Evolutionary conservation across 2,113 vertebrate species (phyloP).

Genomic region (Antidorcas marsupialis): DNA sequence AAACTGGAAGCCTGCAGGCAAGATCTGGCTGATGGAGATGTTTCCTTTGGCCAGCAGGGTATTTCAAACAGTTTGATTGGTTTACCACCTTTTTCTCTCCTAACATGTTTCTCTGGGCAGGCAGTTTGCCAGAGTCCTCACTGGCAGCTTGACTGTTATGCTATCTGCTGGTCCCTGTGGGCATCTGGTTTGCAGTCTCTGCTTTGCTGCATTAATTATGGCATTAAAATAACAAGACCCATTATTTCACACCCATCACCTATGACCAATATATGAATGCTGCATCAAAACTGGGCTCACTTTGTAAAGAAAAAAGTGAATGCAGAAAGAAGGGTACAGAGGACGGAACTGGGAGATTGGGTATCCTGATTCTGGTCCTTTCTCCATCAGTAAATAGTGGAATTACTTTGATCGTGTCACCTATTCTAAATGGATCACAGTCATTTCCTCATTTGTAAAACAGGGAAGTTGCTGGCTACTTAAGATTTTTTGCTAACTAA

Average conservation of each 20-base stretch:
- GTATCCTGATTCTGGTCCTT: not conserved
- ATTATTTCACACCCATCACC: not conserved
- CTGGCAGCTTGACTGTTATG: not conserved
- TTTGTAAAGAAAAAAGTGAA: not conserved
- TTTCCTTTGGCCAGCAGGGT: not conserved
- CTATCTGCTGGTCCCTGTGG: not conserved
- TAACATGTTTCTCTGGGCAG: not conserved
- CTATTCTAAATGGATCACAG: not conserved
- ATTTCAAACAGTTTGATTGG: not conserved
- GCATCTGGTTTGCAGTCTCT: not conserved
- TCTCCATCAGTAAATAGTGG: not conserved
- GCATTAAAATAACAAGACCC: not conserved
- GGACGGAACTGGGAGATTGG: not conserved
- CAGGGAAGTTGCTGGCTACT: not conserved
- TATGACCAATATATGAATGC: not conserved
- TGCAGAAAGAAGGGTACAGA: rapidly evolving
- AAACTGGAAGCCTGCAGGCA: not conserved
- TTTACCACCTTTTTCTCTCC: not conserved
- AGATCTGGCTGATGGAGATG: not conserved
- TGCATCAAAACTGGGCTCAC: not conserved
- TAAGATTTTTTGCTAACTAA: not conserved
- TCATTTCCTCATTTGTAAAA: not conserved
- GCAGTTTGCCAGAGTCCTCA: not conserved
- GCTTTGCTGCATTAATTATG: not conserved
- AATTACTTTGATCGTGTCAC: not conserved